phyloP scores from a whole-genome alignment of 1,140 invertebrate genomes.

The Bombus sibiricus region DNA sequence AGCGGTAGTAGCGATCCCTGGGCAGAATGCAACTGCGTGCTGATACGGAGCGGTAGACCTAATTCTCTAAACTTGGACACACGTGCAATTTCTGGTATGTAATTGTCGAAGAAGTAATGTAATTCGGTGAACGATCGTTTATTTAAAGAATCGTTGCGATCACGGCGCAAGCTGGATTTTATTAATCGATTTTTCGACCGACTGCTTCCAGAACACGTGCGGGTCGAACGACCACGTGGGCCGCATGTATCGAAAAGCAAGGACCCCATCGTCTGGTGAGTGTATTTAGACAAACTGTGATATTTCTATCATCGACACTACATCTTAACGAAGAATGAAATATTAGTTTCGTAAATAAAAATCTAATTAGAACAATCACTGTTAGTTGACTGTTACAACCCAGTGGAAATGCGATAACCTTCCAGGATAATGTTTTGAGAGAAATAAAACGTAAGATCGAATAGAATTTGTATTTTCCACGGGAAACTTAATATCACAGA shows the following conservation, averaged over 20 bases:
- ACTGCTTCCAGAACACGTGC: conserved; percentile 55
- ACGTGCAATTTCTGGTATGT: conserved; percentile 48
- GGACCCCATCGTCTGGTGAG: conserved; percentile 23
- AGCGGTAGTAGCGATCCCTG: conserved; percentile 51
- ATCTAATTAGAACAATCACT: neutral
- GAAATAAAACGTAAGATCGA: neutral
- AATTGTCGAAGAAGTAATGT: neutral
- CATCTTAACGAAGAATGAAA: neutral
- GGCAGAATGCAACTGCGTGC: conserved; percentile 49
- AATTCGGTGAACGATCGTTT: conserved; percentile 3
- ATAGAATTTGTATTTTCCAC: neutral
- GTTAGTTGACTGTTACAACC: conserved; percentile 2
- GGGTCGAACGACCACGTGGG: conserved; percentile 63
- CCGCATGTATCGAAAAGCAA: conserved; percentile 40
- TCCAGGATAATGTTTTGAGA: conserved; percentile 21
- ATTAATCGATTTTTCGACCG: conserved; percentile 39
- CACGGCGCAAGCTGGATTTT: neutral
- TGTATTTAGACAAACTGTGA: conserved; percentile 37
- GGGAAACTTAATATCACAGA: neutral
- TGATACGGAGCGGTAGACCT: conserved; percentile 25
- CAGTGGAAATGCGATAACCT: conserved; percentile 24
- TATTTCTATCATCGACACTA: conserved; percentile 19
- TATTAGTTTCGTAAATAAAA: neutral
- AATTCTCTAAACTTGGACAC: conserved; percentile 44
- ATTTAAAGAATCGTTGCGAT: neutral